Evolutionary conservation across 1,140 invertebrate genomes (phyloP).

Genomic region (Drosophila ficusphila): DNA sequence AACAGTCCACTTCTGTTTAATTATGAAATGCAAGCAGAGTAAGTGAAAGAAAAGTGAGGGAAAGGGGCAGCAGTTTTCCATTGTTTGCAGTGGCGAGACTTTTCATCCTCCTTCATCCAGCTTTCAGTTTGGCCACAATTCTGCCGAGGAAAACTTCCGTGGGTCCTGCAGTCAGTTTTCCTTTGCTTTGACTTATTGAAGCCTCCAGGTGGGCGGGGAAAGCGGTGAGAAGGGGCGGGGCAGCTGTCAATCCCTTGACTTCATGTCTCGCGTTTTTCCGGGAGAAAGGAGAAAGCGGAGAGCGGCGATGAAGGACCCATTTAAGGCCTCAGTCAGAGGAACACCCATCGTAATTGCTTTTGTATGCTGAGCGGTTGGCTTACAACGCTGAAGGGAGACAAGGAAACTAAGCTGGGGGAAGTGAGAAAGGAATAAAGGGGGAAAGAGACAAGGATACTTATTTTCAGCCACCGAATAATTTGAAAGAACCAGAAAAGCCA

Average conservation of each 20-base stretch:
- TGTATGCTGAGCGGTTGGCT: slow-evolving; percentile 56
- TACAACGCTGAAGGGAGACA: slow-evolving; percentile 33
- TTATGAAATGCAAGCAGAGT: slow-evolving; percentile 47
- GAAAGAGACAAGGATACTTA: not conserved
- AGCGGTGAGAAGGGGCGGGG: slow-evolving; percentile 2
- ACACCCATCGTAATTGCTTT: slow-evolving; percentile 61
- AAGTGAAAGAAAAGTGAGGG: slow-evolving; percentile 3
- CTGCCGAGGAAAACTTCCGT: slow-evolving; percentile 24
- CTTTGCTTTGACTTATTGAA: slow-evolving; percentile 34
- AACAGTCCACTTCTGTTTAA: slow-evolving; percentile 28
- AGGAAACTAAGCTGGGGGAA: slow-evolving; percentile 23
- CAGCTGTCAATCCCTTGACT: slow-evolving; percentile 43
- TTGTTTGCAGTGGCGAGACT: slow-evolving; percentile 15
- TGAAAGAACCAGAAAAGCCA: slow-evolving; percentile 30
- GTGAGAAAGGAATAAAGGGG: not conserved
- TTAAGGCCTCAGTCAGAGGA: slow-evolving; percentile 15
- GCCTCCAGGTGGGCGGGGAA: not conserved
- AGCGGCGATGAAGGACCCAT: not conserved
- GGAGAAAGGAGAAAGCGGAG: not conserved
- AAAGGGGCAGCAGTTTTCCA: slow-evolving; percentile 1
- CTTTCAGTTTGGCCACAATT: slow-evolving; percentile 20
- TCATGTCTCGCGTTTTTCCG: slow-evolving; percentile 8
- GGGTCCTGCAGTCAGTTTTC: slow-evolving; percentile 19
- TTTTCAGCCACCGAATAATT: slow-evolving; percentile 47
- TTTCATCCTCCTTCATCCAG: not conserved